Evolutionary conservation across 2,888 invertebrate species (phyloP).

Genomic region (Adela reaumurella): DNA sequence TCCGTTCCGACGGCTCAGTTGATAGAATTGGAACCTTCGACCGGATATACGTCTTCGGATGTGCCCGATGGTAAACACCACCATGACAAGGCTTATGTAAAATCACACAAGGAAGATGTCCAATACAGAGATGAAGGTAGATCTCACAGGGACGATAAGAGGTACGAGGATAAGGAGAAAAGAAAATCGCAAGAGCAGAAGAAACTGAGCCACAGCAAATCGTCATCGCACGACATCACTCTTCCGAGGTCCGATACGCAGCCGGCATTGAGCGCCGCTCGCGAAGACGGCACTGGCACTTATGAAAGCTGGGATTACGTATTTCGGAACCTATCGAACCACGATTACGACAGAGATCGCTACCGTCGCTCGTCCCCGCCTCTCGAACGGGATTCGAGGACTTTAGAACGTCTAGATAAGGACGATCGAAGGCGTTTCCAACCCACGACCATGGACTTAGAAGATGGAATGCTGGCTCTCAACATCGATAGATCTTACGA

Average conservation of each 20-base stretch:
- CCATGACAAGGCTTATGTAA: background rate
- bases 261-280: constrained; percentile 47
- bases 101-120: background rate
- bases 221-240: constrained; percentile 38
- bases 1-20: constrained; percentile 64
- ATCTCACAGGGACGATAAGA: background rate
- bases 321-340: constrained; percentile 70
- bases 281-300: constrained; percentile 64
- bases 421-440: constrained; percentile 47
- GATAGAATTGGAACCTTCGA: constrained; percentile 60
- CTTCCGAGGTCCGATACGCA: constrained; percentile 46
- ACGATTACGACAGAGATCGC: constrained; percentile 66
- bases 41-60: constrained; percentile 18
- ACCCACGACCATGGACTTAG: constrained; percentile 50
- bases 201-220: constrained; percentile 29
- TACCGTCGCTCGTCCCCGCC: constrained; percentile 61
- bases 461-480: constrained; percentile 53
- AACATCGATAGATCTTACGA: constrained; percentile 44
- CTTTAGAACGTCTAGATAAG: constrained; percentile 39
- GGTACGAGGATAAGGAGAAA: constrained; percentile 10
- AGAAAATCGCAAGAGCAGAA: constrained; percentile 15
- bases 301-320: constrained; percentile 80
- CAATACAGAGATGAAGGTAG: background rate
- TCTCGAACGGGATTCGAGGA: constrained; percentile 40
- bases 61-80: background rate